Evolutionary conservation across 2,888 invertebrate species (phyloP), one percentile per base, ranked within the genome.

Genomic region (Parnassius smintheus): DNA sequence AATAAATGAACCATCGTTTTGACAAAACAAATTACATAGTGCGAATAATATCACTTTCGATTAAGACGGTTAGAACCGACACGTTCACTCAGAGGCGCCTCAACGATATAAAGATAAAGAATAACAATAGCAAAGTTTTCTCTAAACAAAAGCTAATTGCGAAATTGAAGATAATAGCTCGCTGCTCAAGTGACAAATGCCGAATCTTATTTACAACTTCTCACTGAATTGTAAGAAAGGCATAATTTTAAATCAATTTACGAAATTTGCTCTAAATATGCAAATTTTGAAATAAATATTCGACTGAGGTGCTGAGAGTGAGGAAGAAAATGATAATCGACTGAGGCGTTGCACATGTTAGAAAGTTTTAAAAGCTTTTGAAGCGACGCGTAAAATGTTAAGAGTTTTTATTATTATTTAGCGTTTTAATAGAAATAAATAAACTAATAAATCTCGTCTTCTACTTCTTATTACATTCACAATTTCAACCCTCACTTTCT

Each of bases 361-460:
- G 22, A 61, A 61, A 61, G 51, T 61, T 61, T 61, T 61, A 61
- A 56, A 56, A 56, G 61, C 56, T 56, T 61, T 56, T 52, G 46
- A 46, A 61, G 56, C 22, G 56, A 61, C 44, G 51, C 57, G 49
- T 50, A 57, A 44, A 57, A 57, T 57, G 42, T 49, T 50, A 45
- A 25, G 18, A 56, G 45, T 56, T 42, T 25, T n/a, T n/a, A n/a
- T 25, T 55, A 13, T 13, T 13, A 2, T 25, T 25, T 25, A 25
- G 2, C 25, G 25, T n/a, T 25, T 25, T 2, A 1, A 25, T 25
- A 4, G 2, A 25, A 25, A 25, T 2, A 25, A 25, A 3, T 2
- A 25, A 25, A 25, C 25, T 25, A 25, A 25, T 25, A 25, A 25
- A 25, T 25, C 25, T 25, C 25, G 2, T 25, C 25, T 2, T 25